Conservation (phyloP, 2,888 invertebrate species). For the Zhuqinia jingwanae region DNA sequence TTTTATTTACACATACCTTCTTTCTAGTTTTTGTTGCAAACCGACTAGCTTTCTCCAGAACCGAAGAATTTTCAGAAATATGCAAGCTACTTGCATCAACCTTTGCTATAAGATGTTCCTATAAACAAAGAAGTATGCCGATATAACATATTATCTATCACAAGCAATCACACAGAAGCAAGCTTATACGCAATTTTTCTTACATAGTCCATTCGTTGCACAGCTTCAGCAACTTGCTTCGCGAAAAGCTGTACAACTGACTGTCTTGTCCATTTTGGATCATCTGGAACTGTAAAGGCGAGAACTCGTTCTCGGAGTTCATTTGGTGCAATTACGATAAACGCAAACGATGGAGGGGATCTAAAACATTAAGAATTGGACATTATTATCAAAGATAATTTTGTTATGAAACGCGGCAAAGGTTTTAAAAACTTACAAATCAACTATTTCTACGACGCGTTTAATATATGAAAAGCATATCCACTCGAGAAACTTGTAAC, state of each 20-base stretch:
- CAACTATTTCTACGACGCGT: constrained; percentile 93
- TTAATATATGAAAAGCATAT: constrained; percentile 94
- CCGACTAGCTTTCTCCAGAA: constrained; percentile 76
- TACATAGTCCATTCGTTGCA: constrained; percentile 78
- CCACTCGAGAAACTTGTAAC: constrained; percentile 94
- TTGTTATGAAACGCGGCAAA: no score
- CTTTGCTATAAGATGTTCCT: constrained; percentile 77
- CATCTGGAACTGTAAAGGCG: constrained; percentile 77
- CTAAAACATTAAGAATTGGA: constrained; percentile 61
- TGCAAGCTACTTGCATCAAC: constrained; percentile 73
- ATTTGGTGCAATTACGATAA: constrained; percentile 75
- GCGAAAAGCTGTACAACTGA: constrained; percentile 76
- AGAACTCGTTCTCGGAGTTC: constrained; percentile 77
- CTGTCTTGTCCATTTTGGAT: constrained; percentile 73
- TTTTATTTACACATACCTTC: no score
- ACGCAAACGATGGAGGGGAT: constrained; percentile 74
- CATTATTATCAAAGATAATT: no score
- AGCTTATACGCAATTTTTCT: constrained; percentile 42
- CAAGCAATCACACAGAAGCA: not conserved
- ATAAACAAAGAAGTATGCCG: constrained; percentile 5
- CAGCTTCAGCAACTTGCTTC: constrained; percentile 77
- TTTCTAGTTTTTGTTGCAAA: constrained; percentile 79
- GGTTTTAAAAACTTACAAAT: constrained; percentile 88
- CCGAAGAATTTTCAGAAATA: constrained; percentile 72
- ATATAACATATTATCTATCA: no score